These are phyloP conservation scores for Paralvinella palmiformis DNA, from an alignment of 1,140 invertebrate genomes.

Conservation along the genomic window DNA sequence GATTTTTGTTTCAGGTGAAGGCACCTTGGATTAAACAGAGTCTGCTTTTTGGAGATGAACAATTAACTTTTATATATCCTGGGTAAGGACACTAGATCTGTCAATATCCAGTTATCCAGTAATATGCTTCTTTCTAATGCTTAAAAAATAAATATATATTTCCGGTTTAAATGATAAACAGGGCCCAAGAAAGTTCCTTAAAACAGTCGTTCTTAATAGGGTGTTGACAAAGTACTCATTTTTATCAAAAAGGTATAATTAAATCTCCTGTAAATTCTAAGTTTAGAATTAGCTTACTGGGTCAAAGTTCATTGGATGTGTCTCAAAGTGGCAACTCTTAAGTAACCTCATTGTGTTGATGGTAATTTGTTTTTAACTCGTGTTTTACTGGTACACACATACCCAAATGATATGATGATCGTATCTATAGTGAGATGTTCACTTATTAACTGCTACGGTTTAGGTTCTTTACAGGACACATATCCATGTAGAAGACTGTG, in stretches of 20 bases:
- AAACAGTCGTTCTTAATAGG: neutral
- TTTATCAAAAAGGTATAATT: neutral
- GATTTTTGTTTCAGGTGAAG: conserved; percentile 36
- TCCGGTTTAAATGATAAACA: neutral
- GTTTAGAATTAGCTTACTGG: no score
- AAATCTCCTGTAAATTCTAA: neutral
- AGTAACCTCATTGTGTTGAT: no score
- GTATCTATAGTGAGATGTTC: neutral
- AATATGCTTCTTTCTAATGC: neutral
- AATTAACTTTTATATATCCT: conserved; percentile 75
- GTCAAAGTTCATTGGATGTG: no score
- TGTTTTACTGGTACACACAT: neutral
- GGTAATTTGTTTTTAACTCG: neutral
- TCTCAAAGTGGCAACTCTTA: no score
- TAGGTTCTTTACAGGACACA: neutral
- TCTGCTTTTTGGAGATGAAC: conserved; percentile 68
- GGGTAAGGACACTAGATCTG: conserved; percentile 34
- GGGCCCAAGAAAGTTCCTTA: no score
- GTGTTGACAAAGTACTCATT: neutral
- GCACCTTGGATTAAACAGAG: conserved; percentile 87
- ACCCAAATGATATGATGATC: neutral
- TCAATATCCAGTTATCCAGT: neutral
- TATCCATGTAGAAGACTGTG: neutral
- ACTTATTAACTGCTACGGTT: neutral
- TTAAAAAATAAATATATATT: neutral